Evolutionary conservation across 2,888 invertebrate species (phyloP), one percentile per base, ranked within the genome.

Genomic region (Masnerella sp.): DNA sequence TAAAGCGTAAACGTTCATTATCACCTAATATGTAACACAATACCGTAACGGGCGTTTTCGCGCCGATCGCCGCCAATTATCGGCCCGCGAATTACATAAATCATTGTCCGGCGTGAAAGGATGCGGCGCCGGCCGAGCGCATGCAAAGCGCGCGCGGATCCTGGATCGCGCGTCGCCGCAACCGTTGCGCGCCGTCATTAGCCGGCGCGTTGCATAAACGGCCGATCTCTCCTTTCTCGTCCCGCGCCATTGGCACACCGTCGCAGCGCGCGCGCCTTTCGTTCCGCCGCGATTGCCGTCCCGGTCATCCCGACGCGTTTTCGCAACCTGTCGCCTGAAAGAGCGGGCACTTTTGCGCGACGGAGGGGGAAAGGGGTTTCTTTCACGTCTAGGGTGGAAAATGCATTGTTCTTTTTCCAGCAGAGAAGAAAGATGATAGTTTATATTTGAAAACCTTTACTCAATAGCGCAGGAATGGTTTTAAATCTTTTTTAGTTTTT

Each of bases 211-310:
- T 83, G 74, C 80, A 78, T 79, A 83, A 83, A 76, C 67, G 15
- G 77, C 74, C 79, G 82, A 82, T 84, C 82, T 84, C 81, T 82
- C 80, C 79, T 84, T 82, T 81, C 80, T 78, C 77, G 78, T 74
- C 36, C 32, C 59, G 28, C 69, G 59, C 59, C 69, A 74, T 78
- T 79, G 75, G 73, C 72, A 74, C 76, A 76, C 20, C 22, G 22
- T 15, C 22, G 5, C 38, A 38, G 17, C 17, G 15, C 14, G 38
- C 2, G 15, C 38, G 38, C n/a, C n/a, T n/a, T n/a, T n/a, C n/a
- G n/a, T n/a, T n/a, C n/a, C n/a, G n/a, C n/a, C n/a, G n/a, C n/a
- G n/a, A n/a, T n/a, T n/a, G n/a, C n/a, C n/a, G n/a, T n/a, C n/a
- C n/a, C n/a, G n/a, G n/a, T n/a, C n/a, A n/a, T n/a, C n/a, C n/a